A percentile compares a stretch with the other conserved stretches of the same genome.
phyloP scores from a whole-genome alignment of 2,888 invertebrate genomes.

The Hirudinaria manillensis region DNA sequence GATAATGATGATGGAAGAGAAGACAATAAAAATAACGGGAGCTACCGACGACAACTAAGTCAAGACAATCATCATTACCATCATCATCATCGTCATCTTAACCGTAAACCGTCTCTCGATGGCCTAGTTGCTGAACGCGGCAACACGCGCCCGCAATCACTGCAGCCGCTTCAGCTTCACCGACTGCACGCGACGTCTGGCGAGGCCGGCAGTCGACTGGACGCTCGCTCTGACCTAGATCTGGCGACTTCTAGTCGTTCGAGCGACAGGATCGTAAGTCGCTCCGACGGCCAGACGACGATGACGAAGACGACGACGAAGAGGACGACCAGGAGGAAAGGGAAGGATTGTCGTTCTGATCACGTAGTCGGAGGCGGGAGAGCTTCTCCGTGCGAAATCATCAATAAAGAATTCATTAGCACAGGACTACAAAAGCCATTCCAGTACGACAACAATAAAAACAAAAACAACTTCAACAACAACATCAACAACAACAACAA shows the following conservation, averaged over 20 bases:
- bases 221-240: not conserved
- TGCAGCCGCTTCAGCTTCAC: not conserved
- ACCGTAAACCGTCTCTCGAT: not conserved
- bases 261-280: not conserved
- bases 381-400: not conserved
- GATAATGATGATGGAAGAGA: not conserved
- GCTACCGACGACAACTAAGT: not conserved
- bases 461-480: not conserved
- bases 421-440: too few species aligned
- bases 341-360: not conserved
- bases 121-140: not conserved
- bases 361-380: not conserved
- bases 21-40: not conserved
- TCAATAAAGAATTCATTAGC: too few species aligned
- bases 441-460: not conserved
- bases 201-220: not conserved
- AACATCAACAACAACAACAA: not conserved
- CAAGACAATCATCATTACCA: constrained; percentile 18
- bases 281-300: not conserved
- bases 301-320: not conserved
- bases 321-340: not conserved
- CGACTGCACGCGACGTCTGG: not conserved
- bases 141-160: not conserved
- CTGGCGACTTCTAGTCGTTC: not conserved
- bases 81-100: constrained; percentile 20